These are phyloP conservation scores for Tipula unca DNA, from an alignment of 2,888 invertebrate genomes.

Conservation along the genomic window DNA sequence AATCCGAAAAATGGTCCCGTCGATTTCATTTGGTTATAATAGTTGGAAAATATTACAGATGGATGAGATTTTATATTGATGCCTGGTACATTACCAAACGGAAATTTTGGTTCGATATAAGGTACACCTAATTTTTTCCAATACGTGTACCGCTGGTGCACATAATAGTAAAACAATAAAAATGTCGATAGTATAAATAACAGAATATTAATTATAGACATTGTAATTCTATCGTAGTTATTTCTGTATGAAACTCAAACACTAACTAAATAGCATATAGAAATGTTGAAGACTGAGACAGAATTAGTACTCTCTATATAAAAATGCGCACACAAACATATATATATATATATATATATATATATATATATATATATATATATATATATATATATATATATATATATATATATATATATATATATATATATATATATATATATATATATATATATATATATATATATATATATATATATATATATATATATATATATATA, in stretches of 20 bases:
- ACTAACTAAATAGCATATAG: background rate
- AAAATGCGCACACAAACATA: too few relatives aligned
- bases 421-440: too few relatives aligned
- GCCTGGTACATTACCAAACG: constrained; percentile 24
- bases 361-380: too few relatives aligned
- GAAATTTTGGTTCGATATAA: constrained; percentile 23
- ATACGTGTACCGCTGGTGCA: constrained; percentile 22
- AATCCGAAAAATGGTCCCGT: constrained; percentile 45
- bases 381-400: too few relatives aligned
- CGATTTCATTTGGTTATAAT: constrained; percentile 31
- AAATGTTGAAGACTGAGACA: background rate
- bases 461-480: too few relatives aligned
- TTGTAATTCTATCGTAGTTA: background rate
- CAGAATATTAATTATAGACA: background rate
- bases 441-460: too few relatives aligned
- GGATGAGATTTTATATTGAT: background rate
- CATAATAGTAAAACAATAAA: background rate
- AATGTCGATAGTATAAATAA: background rate
- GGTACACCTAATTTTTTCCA: constrained; percentile 25
- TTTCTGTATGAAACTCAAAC: background rate
- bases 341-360: background rate
- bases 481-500: too few relatives aligned
- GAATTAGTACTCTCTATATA: background rate
- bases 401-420: too few relatives aligned
- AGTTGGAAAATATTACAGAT: constrained; percentile 17